Evolutionary conservation across 2,888 invertebrate genomes (phyloP), one percentile per base, ranked within the genome.

Genomic region (Agonum fuliginosum): DNA sequence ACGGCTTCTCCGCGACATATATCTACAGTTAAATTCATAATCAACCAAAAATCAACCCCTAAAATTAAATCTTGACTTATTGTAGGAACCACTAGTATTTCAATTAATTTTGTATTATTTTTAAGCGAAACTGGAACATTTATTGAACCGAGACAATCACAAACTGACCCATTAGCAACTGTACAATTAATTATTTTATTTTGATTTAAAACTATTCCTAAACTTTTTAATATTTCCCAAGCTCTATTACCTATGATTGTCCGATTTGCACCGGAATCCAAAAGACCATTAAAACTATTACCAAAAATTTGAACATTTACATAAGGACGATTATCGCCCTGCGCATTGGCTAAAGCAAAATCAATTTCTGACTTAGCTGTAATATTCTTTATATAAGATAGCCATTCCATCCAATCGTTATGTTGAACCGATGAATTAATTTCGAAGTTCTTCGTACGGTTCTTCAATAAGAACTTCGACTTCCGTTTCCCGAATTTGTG

Each of bases 51-150:
- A 62, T 81, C 79, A 1, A 67, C 37, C 0, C 80, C 81, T 3
- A 80, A 70, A 19, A 81, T 80, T 27, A 80, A 41, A 5, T 41
- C 24, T 41, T 79, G 78, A 19, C 73, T 69, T 6, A 80, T 17
- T 3, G 41, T 12, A 3, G 81, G 79, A 6, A 81, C 58, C 2
- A 80, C 78, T 24, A 79, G 30, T n/a, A 75, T 69, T 8, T 78
- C 22, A 19, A 79, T 41, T 6, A 80, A 72, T 19, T 69, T 74
- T 41, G 48, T 51, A 19, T 30, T 17, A 62, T 65, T 67, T 14
- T 43, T 20, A n/a, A 80, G 12, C n/a, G 65, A 12, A n/a, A 79
- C 54, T 1, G 79, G 78, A 3, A 73, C 20, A 8, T 4, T 2
- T 6, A 79, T 19, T 48, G 51, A 19, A 14, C 80, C 80, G 2